Evolutionary conservation across 2,888 invertebrate genomes (phyloP), one percentile per base, ranked within the genome.

Genomic region (Dimorphilus gyrociliatus): DNA sequence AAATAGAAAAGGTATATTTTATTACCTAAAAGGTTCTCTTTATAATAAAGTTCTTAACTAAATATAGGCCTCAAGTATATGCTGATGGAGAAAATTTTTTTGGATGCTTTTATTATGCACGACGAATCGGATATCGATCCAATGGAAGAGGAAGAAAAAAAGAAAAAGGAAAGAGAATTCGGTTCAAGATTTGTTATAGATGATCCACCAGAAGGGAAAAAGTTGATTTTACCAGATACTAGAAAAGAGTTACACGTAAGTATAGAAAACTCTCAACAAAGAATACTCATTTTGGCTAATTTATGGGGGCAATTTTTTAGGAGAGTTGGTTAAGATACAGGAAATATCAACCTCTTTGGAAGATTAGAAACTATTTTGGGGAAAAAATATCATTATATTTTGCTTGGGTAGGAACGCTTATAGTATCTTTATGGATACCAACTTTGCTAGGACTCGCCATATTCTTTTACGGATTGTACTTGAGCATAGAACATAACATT

Each of bases 311-410:
- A 21, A 21, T n/a, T n/a, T 8, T 21, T 8, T n/a, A n/a, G n/a
- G n/a, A n/a, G n/a, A n/a, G n/a, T n/a, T n/a, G n/a, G n/a, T n/a
- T n/a, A n/a, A n/a, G n/a, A n/a, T n/a, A n/a, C 17, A 10, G 8
- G 23, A 57, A 55, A 36, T 59, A 50, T 33, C 64, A 64, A 36
- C 64, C 64, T 14, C 31, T 64, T 27, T 57, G 58, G 53, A 55
- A 52, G 36, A 55, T 64, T 7, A 41, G 63, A 12, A 55, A 65
- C 40, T 66, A 66, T 40, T 66, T 65, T 44, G 65, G 66, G 4
- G 64, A 65, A 39, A 60, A 62, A 39, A 63, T 66, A 36, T 64
- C 55, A 1, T 53, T 65, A 19, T 65, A 66, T 39, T 66, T 66
- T 44, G 65, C 65, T 2, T 66, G 65, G 65, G 53, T 58, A 8